Base-by-base conservation (phyloP, 2,888 invertebrate species). In the Hemaris fuciformis region DNA sequence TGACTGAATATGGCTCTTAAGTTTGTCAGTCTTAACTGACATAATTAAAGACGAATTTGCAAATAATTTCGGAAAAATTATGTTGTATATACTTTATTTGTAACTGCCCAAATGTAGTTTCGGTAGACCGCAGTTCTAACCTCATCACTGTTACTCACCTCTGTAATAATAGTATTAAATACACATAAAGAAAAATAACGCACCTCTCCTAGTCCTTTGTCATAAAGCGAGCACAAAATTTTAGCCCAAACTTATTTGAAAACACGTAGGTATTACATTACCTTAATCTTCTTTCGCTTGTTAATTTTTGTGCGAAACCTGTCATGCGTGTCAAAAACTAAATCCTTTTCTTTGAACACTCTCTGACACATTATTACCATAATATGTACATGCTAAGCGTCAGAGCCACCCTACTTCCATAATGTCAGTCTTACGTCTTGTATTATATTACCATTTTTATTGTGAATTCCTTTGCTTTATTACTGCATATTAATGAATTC, bases 231-330 rank as follows among this genome's bases (percentile, higher is more conserved):
- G 5, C 8, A 2, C 48, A 15, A 48, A 25, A 2, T 31, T 18
- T 20, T 1, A 38, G 4, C n/a, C 27, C 23, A 2, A 27, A 18
- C 8, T 8, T 10, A 27, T 18, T 27, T 53, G 3, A 10, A 8
- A 3, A 10, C 23, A 15, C 6, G 23, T 41, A n/a, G n/a, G n/a
- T n/a, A 57, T 57, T 23, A 42, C 10, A 63, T 69, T 57, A 60
- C 45, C 45, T 62, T 62, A 61, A 61, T 42, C 34, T 60, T 64
- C 53, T 61, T 60, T 60, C 59, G 61, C 62, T 67, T 66, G 66
- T 66, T 70, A 70, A 71, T 69, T 71, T 66, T 66, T 65, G 69
- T 63, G 68, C 66, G 78, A 80, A 79, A 62, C 79, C 78, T 68
- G 68, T 74, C 74, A 79, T 77, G 65, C 64, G 67, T 72, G 69